These are phyloP conservation scores for Grantiella picta DNA, from an alignment of 2,113 vertebrate species.

Conservation along the genomic window DNA sequence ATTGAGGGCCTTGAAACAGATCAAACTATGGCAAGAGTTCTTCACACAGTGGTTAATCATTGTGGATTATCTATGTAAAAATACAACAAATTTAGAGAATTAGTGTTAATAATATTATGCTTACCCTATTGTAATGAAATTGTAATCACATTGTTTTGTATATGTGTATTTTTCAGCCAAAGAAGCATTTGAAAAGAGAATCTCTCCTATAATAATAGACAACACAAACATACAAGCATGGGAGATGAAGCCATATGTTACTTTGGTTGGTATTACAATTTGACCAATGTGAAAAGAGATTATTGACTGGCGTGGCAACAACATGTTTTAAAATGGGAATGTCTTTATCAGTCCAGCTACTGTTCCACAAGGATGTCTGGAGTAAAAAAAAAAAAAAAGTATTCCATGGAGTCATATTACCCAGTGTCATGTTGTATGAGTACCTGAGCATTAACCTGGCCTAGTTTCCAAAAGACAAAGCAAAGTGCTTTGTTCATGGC, in stretches of 20 bases:
- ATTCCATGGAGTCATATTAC: not conserved
- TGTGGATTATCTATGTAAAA: not conserved
- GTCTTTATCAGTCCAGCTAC: not conserved
- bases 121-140: not conserved
- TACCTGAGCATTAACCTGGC: not conserved
- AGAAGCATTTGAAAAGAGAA: conserved; percentile 85
- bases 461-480: not conserved
- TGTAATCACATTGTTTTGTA: not conserved
- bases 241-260: conserved; percentile 98
- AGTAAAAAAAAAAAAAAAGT: not conserved
- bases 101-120: not conserved
- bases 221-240: conserved; percentile 96
- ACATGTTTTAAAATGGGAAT: not conserved
- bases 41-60: not conserved
- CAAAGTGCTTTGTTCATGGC: not conserved
- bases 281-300: not conserved
- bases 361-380: not conserved
- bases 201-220: conserved; percentile 93
- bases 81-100: not conserved
- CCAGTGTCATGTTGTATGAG: not conserved
- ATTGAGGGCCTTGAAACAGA: not conserved
- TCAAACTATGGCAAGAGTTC: not conserved
- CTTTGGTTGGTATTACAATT: conserved; percentile 82
- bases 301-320: not conserved
- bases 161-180: conserved; percentile 80